Evolutionary conservation across 2,113 vertebrate species (phyloP), one percentile per base, ranked within the genome.

Genomic region (Grammomys surdaster): DNA sequence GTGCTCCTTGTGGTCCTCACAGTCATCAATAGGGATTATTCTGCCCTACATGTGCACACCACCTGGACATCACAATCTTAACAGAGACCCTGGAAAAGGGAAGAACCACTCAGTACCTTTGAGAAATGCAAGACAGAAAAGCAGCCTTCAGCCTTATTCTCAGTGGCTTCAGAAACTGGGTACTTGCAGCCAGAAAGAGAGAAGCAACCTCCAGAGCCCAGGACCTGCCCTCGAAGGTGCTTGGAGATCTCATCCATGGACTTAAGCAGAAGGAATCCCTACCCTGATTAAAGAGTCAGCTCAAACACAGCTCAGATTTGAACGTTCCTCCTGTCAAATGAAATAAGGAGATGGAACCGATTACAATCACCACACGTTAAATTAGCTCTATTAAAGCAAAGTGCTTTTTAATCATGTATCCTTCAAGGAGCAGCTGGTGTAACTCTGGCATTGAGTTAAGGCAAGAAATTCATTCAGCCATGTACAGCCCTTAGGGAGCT

Each of bases 341-440:
- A 93, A 82, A 94, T 93, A 85, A 96, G 75, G 84, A 95, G 65
- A 14, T 54, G 69, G 51, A 97, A 40, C 78, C 85, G 84, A n/a
- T 92, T 88, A 88, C 63, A 85, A 69, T 81, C 51, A 22, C 28
- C 17, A 28, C 73, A 77, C 76, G 26, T 81, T 84, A 92, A 88
- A 93, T 97, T 92, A 92, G 75, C 70, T 90, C 67, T 24, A 77
- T 92, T 75, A 92, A 63, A 80, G 48, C 26, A 40, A 85, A 92
- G 80, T 65, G 85, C 51, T 26, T 87, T 93, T 85, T 76, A 88
- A 92, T 96, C 93, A 92, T 76, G 60, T 63, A 72, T 73, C 69
- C 28, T 43, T 60, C 33, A 12, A 26, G 85, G 60, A 48, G 75
- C 43, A 1, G 51, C 60, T 88, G 7, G 86, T 77, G 19, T 19